Conservation (phyloP, 2,888 invertebrate species). For the Epiblema foenella region DNA sequence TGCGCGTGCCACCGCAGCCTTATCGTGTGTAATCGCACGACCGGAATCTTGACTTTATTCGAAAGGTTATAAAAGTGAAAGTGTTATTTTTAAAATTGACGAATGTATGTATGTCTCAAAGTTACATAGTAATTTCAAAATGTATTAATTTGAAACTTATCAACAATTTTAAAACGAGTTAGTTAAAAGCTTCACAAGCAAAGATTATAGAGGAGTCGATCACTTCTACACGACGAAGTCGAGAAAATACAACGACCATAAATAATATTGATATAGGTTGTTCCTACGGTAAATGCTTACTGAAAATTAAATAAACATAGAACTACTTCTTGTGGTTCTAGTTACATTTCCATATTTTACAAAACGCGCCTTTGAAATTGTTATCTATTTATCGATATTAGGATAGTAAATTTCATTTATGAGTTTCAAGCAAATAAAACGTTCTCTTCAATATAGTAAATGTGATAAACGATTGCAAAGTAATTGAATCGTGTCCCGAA, state of each 20-base stretch:
- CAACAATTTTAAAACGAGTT: no score
- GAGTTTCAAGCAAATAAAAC: conserved; percentile 20
- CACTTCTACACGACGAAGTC: no score
- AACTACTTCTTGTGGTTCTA: neutral
- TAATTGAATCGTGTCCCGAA: conserved; percentile 41
- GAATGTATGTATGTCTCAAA: neutral
- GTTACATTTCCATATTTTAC: neutral
- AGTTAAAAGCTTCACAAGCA: no score
- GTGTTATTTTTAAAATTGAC: neutral
- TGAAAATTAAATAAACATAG: neutral
- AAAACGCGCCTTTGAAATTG: neutral
- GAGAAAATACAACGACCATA: no score
- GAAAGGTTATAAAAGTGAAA: neutral
- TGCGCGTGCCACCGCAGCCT: conserved; percentile 5
- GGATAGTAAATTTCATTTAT: conserved; percentile 9
- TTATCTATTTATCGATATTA: neutral
- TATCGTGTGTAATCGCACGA: conserved; percentile 17
- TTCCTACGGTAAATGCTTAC: no score
- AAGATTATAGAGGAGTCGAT: no score
- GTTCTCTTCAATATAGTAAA: conserved; percentile 31
- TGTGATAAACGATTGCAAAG: conserved; percentile 39
- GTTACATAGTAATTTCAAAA: neutral
- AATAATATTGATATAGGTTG: no score
- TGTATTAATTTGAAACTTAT: no score
- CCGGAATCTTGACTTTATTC: conserved; percentile 6